phyloP scores from a whole-genome alignment of 2,797 vertebrate genomes.

The Gambelia wislizenii region DNA sequence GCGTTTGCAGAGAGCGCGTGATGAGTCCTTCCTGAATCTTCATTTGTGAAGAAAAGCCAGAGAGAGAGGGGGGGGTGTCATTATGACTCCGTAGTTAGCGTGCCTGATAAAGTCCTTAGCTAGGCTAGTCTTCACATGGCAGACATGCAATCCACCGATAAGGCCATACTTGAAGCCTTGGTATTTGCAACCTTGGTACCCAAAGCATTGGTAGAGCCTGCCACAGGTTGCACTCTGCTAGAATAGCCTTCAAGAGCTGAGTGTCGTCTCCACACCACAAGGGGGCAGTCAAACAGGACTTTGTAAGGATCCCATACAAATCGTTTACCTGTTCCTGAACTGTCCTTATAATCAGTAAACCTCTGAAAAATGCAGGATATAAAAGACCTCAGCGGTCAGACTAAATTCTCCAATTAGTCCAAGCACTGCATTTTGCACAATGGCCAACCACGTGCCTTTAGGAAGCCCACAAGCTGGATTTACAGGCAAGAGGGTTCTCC shows the following conservation, averaged over 20 bases:
- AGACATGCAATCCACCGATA: not conserved
- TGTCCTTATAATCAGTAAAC: not conserved
- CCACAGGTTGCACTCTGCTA: not conserved
- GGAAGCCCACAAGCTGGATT: not conserved
- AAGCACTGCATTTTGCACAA: not conserved
- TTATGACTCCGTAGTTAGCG: no score
- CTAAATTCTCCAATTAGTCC: not conserved
- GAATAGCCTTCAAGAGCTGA: not conserved
- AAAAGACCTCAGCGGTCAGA: not conserved
- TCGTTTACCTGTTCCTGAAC: not conserved
- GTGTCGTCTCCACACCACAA: not conserved
- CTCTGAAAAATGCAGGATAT: not conserved
- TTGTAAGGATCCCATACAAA: constrained; percentile 3
- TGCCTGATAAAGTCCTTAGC: no score
- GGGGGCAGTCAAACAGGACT: not conserved
- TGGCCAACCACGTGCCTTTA: not conserved
- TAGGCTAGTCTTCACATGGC: not conserved
- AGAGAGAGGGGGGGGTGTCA: no score
- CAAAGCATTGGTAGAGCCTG: not conserved
- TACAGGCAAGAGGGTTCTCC: not conserved
- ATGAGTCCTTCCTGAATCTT: no score
- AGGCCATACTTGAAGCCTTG: not conserved
- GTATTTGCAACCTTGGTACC: not conserved
- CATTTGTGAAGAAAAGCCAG: no score
- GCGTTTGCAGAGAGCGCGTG: no score